phyloP scores from a whole-genome alignment of 1,140 invertebrate genomes.

The Tigriopus japonicus region DNA sequence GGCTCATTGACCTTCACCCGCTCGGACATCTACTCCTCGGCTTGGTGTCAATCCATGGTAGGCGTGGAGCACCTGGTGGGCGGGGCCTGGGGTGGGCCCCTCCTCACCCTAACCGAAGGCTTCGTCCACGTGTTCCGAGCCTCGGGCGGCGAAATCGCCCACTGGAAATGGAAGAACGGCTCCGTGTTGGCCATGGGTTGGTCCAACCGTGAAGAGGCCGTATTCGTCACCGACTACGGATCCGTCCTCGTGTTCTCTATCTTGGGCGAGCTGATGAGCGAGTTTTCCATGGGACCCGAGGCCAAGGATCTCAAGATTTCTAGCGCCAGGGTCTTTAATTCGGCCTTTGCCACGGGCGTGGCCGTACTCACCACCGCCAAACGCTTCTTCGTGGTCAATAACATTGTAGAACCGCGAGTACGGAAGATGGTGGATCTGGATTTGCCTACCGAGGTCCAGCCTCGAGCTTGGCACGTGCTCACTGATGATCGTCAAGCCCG shows the following conservation, averaged over 20 bases:
- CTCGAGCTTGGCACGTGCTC: not conserved
- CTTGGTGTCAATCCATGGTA: not conserved
- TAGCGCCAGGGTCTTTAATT: not conserved
- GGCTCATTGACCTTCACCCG: not conserved
- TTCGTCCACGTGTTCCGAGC: not conserved
- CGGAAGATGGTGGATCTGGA: not conserved
- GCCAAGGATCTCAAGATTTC: constrained; percentile 5
- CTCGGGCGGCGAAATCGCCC: not conserved
- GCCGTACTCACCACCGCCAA: constrained; percentile 12
- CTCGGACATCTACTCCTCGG: not conserved
- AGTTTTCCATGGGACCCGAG: constrained; percentile 1
- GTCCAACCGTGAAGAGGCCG: not conserved
- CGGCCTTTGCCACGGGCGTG: not conserved
- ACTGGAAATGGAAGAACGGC: not conserved
- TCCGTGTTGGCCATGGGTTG: not conserved
- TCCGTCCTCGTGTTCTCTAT: constrained; percentile 10
- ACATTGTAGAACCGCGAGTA: not conserved
- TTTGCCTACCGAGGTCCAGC: not conserved
- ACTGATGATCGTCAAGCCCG: not conserved
- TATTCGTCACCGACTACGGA: constrained; percentile 7
- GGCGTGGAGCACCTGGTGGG: not conserved
- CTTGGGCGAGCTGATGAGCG: constrained; percentile 6
- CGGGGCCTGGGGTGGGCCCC: not conserved
- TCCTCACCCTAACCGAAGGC: not conserved
- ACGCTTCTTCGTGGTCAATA: constrained; percentile 9